A percentile compares a stretch with the other conserved stretches of the same genome.
Evolutionary conservation across 2,888 invertebrate species (phyloP).

Genomic region (Pandemis heparana): DNA sequence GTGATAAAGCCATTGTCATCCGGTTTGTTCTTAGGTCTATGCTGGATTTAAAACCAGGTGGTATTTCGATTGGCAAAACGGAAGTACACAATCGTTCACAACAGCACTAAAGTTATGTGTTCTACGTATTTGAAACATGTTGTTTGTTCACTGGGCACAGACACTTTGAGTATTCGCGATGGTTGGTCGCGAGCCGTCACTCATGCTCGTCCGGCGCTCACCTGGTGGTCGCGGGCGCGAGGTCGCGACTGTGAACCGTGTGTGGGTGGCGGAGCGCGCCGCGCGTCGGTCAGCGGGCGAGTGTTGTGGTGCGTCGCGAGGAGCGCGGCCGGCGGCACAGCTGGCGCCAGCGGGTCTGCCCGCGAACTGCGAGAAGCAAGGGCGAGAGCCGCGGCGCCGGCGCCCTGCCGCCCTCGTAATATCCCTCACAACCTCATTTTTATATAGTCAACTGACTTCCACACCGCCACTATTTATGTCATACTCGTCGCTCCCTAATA

Average conservation of each 20-base stretch:
- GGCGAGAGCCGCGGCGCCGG: constrained; percentile 78
- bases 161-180: constrained; percentile 64
- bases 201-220: constrained; percentile 57
- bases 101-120: constrained; percentile 58
- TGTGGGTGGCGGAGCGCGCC: constrained; percentile 46
- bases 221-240: constrained; percentile 46
- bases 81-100: constrained; percentile 64
- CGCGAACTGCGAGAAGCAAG: constrained; percentile 68
- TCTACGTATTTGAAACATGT: constrained; percentile 67
- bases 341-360: constrained; percentile 77
- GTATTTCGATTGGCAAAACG: constrained; percentile 63
- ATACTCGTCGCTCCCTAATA: constrained; percentile 80
- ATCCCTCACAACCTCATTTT: constrained; percentile 80
- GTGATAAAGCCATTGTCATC: constrained; percentile 72
- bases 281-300: constrained; percentile 44
- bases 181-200: constrained; percentile 59
- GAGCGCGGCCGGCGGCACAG: constrained; percentile 62
- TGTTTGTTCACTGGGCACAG: constrained; percentile 67
- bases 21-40: constrained; percentile 54
- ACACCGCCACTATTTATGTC: constrained; percentile 83
- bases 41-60: constrained; percentile 75
- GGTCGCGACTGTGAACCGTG: constrained; percentile 46
- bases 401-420: constrained; percentile 74
- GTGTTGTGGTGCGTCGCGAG: constrained; percentile 41
- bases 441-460: constrained; percentile 85